Evolutionary conservation across 1,140 invertebrate species (phyloP).

Genomic region (Habropoda laboriosa): DNA sequence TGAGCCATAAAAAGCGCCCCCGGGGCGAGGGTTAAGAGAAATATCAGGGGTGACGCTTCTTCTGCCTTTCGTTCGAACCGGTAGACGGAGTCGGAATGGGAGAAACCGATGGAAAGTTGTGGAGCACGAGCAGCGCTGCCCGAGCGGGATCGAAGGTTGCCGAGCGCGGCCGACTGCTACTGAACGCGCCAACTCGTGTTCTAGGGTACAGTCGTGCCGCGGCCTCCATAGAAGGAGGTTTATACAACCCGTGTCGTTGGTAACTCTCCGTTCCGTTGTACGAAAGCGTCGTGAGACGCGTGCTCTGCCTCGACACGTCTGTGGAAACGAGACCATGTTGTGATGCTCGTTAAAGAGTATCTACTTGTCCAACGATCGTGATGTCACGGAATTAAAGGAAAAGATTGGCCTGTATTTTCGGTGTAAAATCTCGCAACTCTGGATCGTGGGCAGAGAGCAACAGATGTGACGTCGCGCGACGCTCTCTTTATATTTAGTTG

Average conservation of each 20-base stretch:
- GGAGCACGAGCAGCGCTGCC: conserved; percentile 50
- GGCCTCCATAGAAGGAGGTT: conserved; percentile 74
- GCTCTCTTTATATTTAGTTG: conserved; percentile 64
- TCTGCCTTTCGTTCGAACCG: conserved; percentile 27
- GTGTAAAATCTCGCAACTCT: not conserved
- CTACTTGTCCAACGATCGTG: not conserved
- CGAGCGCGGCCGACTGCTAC: conserved; percentile 63
- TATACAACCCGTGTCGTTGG: conserved; percentile 22
- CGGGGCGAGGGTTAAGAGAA: conserved; percentile 60
- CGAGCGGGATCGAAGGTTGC: conserved; percentile 55
- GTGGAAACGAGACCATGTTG: conserved; percentile 40
- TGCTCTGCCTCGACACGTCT: not conserved
- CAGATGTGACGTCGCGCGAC: conserved; percentile 66
- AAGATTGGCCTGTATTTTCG: not conserved
- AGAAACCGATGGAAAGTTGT: conserved; percentile 49
- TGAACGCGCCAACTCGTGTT: conserved; percentile 75
- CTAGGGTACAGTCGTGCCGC: conserved; percentile 79
- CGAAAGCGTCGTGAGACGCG: not conserved
- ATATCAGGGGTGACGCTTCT: conserved; percentile 49
- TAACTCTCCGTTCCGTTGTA: not conserved
- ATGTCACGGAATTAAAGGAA: conserved; percentile 23
- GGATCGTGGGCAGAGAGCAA: conserved; percentile 47
- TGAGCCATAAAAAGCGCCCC: conserved; percentile 44
- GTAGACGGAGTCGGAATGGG: conserved; percentile 50
- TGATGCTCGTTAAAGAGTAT: conserved; percentile 22